A percentile compares a stretch with the other conserved stretches of the same genome.
Conservation (phyloP, 2,113 vertebrate species). For the Brachionichthys hirsutus region DNA sequence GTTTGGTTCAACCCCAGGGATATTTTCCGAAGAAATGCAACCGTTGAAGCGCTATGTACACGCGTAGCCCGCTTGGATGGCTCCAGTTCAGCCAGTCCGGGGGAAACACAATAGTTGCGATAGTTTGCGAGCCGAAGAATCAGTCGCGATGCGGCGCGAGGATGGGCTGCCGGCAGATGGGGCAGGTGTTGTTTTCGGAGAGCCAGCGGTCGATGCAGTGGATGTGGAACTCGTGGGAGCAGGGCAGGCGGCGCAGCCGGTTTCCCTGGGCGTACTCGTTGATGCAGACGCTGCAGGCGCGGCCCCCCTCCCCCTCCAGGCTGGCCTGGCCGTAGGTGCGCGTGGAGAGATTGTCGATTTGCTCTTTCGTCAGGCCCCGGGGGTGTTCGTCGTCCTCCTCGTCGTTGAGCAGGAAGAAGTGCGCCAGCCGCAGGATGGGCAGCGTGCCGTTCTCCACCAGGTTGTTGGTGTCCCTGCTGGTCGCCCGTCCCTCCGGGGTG, state of each 20-base stretch:
- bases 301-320: conserved; percentile 83
- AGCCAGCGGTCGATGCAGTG: conserved; percentile 98
- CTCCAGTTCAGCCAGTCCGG: conserved; percentile 61
- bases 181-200: conserved; percentile 95
- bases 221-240: conserved; percentile 93
- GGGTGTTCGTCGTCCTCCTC: conserved; percentile 84
- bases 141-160: conserved; percentile 77
- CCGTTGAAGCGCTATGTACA: conserved; percentile 79
- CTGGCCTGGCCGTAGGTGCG: conserved; percentile 87
- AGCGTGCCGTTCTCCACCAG: conserved; percentile 87
- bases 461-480: conserved; percentile 82
- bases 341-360: conserved; percentile 95
- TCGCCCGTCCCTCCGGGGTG: conserved; percentile 65
- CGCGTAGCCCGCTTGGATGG: conserved; percentile 55
- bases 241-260: conserved; percentile 91
- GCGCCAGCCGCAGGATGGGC: conserved; percentile 89
- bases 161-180: conserved; percentile 91
- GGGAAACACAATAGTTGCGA: conserved; percentile 32
- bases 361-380: conserved; percentile 94
- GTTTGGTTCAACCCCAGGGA: conserved; percentile 72
- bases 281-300: conserved; percentile 93
- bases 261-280: conserved; percentile 93
- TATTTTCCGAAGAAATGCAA: conserved; percentile 63
- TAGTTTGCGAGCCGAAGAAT: conserved; percentile 52
- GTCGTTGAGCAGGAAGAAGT: conserved; percentile 92